Evolutionary conservation across 2,888 invertebrate species (phyloP).

Genomic region (Elgonia sp.): DNA sequence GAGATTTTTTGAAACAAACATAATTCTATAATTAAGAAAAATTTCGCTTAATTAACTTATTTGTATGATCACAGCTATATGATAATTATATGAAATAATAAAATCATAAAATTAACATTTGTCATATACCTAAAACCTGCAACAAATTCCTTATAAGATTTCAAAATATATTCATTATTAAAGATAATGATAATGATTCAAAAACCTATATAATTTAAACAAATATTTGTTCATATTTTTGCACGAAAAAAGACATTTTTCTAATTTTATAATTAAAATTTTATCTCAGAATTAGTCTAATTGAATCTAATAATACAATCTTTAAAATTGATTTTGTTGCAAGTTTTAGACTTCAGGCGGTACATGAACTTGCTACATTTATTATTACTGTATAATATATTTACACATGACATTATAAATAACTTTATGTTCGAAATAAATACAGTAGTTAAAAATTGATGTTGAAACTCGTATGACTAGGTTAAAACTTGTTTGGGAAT

Average conservation of each 20-base stretch:
- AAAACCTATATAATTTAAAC: too few relatives aligned
- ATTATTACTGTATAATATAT: slow-evolving; percentile 84
- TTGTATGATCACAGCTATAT: slow-evolving; percentile 87
- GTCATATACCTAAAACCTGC: slow-evolving; percentile 61
- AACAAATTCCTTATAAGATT: slow-evolving; percentile 43
- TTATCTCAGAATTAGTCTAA: too few relatives aligned
- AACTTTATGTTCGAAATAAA: slow-evolving; percentile 84
- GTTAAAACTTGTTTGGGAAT: slow-evolving; percentile 73
- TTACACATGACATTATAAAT: slow-evolving; percentile 85
- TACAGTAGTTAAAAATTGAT: slow-evolving; percentile 83
- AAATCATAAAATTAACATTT: slow-evolving; percentile 46
- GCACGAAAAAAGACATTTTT: too few relatives aligned
- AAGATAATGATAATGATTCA: too few relatives aligned
- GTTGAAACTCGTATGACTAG: slow-evolving; percentile 84
- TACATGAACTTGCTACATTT: slow-evolving; percentile 53
- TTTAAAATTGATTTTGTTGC: too few relatives aligned
- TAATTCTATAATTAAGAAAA: slow-evolving; percentile 31
- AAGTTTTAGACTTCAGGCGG: slow-evolving; percentile 63
- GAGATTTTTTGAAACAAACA: slow-evolving; percentile 11
- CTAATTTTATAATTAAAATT: too few relatives aligned
- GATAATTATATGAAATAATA: slow-evolving; percentile 78
- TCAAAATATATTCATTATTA: too few relatives aligned
- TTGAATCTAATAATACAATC: too few relatives aligned
- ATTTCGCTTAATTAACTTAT: slow-evolving; percentile 83
- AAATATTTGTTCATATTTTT: too few relatives aligned